These are phyloP conservation scores for Melipona bicolor DNA, from an alignment of 2,888 invertebrate genomes.

Conservation along the genomic window DNA sequence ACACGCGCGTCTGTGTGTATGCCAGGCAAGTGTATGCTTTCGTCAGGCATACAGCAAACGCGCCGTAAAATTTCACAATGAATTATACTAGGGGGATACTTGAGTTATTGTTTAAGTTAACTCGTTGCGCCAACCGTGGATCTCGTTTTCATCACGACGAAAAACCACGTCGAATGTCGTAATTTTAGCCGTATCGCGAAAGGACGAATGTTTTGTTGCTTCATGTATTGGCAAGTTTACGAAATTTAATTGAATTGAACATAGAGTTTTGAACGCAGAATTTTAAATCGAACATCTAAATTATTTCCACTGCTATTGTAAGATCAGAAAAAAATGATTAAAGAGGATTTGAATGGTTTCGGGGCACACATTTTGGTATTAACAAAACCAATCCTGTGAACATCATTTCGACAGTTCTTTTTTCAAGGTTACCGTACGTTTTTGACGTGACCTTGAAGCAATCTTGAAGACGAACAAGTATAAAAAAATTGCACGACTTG, in stretches of 20 bases:
- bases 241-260: background rate
- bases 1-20: background rate
- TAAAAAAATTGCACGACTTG: no score
- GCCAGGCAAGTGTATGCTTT: background rate
- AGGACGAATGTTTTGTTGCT: background rate
- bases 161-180: background rate
- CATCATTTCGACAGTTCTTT: no score
- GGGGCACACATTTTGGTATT: no score
- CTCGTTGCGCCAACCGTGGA: background rate
- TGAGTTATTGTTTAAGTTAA: constrained; percentile 13
- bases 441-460: no score
- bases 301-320: no score
- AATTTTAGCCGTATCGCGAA: background rate
- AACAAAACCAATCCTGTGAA: no score
- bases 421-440: no score
- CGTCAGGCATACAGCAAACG: constrained; percentile 26
- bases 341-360: no score
- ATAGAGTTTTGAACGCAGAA: no score
- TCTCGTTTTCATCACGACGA: constrained; percentile 17
- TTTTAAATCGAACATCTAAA: no score
- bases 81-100: constrained; percentile 19
- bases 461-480: no score
- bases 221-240: background rate
- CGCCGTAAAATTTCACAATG: constrained; percentile 33
- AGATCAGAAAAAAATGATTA: no score